A percentile compares a stretch with the other conserved stretches of the same genome.
Evolutionary conservation across 2,797 vertebrate species (phyloP).

Genomic region (Pogoniulus pusillus): DNA sequence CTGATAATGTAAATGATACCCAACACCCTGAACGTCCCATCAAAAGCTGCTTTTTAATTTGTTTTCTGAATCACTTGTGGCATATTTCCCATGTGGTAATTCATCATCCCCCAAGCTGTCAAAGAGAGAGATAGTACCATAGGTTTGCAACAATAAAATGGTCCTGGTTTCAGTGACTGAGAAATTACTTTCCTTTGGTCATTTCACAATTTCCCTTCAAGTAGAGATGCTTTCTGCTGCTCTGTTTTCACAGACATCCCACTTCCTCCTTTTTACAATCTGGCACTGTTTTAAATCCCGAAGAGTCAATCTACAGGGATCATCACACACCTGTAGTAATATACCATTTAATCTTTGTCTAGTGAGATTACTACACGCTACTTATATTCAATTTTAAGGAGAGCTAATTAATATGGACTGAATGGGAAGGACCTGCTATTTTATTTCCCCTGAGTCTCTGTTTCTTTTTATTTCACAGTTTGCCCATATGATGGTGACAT

Average conservation of each 20-base stretch:
- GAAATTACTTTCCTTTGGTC: not conserved
- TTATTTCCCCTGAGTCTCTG: not conserved
- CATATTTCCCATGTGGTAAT: not conserved
- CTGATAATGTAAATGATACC: not conserved
- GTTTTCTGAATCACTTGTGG: not conserved
- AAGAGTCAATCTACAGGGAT: slow-evolving; percentile 15
- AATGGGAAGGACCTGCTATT: not conserved
- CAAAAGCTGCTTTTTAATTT: not conserved
- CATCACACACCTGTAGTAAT: not conserved
- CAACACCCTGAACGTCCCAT: not conserved
- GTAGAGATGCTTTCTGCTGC: not conserved
- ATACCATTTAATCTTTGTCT: not conserved
- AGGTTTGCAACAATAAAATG: not conserved
- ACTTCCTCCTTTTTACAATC: not conserved
- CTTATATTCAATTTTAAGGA: slow-evolving; percentile 2
- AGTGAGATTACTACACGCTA: not conserved
- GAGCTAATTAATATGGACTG: slow-evolving; percentile 7
- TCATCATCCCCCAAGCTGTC: not conserved
- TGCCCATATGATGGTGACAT: not conserved
- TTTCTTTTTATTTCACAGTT: slow-evolving; percentile 13
- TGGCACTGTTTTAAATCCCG: not conserved
- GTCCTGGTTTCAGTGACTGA: not conserved
- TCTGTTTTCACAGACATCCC: not conserved
- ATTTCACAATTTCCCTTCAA: not conserved
- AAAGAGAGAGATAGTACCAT: not conserved